Base-by-base conservation (phyloP, 2,888 invertebrate species). In the Eulithis prunata region DNA sequence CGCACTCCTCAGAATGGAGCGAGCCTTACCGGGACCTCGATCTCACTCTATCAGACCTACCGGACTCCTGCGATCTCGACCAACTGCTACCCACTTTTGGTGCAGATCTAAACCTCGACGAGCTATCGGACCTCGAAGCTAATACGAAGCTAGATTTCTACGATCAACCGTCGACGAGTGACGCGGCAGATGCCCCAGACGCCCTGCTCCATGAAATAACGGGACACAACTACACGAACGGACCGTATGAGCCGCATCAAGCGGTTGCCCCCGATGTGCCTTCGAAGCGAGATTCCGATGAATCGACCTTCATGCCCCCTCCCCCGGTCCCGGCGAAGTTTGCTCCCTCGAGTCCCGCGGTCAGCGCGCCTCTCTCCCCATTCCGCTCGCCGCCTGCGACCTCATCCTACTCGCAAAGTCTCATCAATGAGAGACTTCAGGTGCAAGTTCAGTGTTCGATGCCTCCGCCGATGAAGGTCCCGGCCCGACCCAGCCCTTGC, bases 61-160 rank as follows among this genome's bases (percentile, higher is more conserved):
- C 92, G 2, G 93, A 93, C 77, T 85, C 83, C 64, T 89, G 90
- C 67, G 96, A 96, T 82, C 90, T 96, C 62, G 96, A 96, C 77
- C 95, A 95, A 75, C 87, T 96, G 75, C 87, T 96, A 80, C 95
- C 95, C 13, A 93, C 94, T 43, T 84, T 95, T 14, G 95, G 94
- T 70, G 94, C 94, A 55, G 93, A 94, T 74, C 95, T 95, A 77
- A 90, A 95, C 72, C 83, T 93, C n/a, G 91, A 91, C 73, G 90
- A 92, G 66, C 88, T 91, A 58, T 86, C 89, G 1, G 91, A 91
- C 68, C 82, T 91, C 1, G 91, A 91, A 61, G 73, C 84, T 49
- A 80, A 81, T 69, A 73, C 91, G 54, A 94, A 94, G 77, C 82
- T 94, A 10, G 92, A 94, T 64, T 80, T 90, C 14, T 84, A 86